phyloP scores from a whole-genome alignment of 2,888 invertebrate genomes.

The Metalampra italica region DNA sequence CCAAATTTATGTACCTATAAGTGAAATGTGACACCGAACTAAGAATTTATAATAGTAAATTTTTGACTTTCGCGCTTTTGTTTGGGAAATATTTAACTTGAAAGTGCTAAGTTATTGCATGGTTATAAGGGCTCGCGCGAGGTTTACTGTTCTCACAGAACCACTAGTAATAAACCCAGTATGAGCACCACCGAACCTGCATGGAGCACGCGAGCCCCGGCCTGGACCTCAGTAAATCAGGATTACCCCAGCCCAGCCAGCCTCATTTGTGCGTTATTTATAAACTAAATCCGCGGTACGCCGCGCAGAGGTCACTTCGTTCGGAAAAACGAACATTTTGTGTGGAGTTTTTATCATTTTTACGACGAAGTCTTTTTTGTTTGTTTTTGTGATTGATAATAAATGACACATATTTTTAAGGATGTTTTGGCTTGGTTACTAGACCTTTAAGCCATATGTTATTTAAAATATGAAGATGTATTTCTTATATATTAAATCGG shows the following conservation, averaged over 20 bases:
- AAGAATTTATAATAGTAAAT: too few relatives aligned
- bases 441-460: too few relatives aligned
- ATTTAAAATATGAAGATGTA: too few relatives aligned
- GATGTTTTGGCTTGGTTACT: too few relatives aligned
- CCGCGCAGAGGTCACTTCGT: slow-evolving; percentile 29
- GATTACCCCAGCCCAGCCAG: slow-evolving; percentile 60
- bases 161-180: slow-evolving; percentile 21
- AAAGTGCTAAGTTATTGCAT: too few relatives aligned
- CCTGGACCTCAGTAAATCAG: slow-evolving; percentile 67
- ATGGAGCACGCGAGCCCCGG: slow-evolving; percentile 18
- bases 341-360: slow-evolving; percentile 37
- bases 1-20: too few relatives aligned
- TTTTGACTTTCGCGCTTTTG: too few relatives aligned
- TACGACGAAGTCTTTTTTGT: slow-evolving; percentile 22
- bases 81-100: too few relatives aligned
- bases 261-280: slow-evolving; percentile 71
- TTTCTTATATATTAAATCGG: too few relatives aligned
- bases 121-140: too few relatives aligned
- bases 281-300: slow-evolving; percentile 52
- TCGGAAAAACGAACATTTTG: slow-evolving; percentile 33
- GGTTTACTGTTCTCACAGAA: too few relatives aligned
- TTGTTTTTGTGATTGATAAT: background rate
- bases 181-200: slow-evolving; percentile 26
- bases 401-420: background rate
- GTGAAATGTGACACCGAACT: too few relatives aligned